A percentile compares a stretch with the other conserved stretches of the same genome.
These are phyloP conservation scores for Caranx melampygus DNA, from an alignment of 2,113 vertebrate species.

Conservation along the genomic window DNA sequence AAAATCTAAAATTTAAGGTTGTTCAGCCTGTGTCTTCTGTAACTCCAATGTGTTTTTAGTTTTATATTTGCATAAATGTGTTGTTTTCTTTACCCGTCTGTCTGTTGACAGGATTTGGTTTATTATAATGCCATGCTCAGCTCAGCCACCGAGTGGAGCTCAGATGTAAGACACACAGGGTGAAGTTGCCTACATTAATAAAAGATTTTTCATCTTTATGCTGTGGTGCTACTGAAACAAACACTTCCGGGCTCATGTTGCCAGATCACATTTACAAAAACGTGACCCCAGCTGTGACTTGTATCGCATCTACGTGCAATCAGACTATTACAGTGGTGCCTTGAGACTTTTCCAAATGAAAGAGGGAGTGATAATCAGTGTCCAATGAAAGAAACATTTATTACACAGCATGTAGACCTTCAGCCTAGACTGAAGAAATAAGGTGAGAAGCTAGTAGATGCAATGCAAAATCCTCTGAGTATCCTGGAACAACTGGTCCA, in stretches of 20 bases:
- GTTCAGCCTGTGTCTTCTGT: background rate
- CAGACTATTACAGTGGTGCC: background rate
- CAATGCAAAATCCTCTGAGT: background rate
- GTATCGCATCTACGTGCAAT: background rate
- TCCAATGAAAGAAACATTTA: background rate
- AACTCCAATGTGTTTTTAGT: background rate
- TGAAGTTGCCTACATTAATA: slow-evolving; percentile 17
- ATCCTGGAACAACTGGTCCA: background rate
- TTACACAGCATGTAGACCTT: background rate
- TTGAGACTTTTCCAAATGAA: background rate
- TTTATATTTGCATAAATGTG: slow-evolving; percentile 25
- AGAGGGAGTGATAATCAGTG: background rate
- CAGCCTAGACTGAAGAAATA: slow-evolving; percentile 24
- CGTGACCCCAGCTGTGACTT: background rate
- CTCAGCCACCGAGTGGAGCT: background rate
- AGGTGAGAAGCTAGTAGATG: slow-evolving; percentile 1
- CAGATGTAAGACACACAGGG: slow-evolving; percentile 6
- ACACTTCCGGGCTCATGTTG: background rate
- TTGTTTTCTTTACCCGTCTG: slow-evolving; percentile 1
- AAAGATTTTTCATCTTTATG: slow-evolving; percentile 36
- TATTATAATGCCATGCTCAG: background rate
- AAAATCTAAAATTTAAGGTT: slow-evolving; percentile 24
- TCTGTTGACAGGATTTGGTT: slow-evolving; percentile 7
- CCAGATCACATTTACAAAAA: background rate
- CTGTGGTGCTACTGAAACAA: background rate